phyloP scores from a whole-genome alignment of 1,140 invertebrate genomes.

The Penaeus japonicus region DNA sequence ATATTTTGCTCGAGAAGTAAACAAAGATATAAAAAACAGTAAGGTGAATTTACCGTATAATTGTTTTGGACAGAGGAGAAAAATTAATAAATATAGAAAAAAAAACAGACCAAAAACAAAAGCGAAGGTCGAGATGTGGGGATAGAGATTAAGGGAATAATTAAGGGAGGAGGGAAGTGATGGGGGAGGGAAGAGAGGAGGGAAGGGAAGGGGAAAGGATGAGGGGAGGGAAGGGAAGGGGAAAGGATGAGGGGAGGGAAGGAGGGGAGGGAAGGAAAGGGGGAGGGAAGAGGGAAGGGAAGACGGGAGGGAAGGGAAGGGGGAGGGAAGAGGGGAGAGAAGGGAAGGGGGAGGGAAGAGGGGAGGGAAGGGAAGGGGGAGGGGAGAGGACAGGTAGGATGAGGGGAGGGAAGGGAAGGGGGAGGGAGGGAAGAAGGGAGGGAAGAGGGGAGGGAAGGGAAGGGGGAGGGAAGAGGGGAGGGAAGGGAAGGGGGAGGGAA shows the following conservation, averaged over 20 bases:
- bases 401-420: background rate
- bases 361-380: background rate
- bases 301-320: background rate
- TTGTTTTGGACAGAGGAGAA: too few species aligned
- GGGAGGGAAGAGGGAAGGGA: background rate
- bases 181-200: background rate
- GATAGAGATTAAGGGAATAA: background rate
- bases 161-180: background rate
- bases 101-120: too few species aligned
- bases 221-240: background rate
- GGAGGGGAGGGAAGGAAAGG: background rate
- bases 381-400: background rate
- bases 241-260: background rate
- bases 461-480: background rate
- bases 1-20: too few species aligned
- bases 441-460: background rate
- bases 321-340: background rate
- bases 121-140: too few species aligned
- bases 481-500: background rate
- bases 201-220: background rate
- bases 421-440: background rate
- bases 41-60: too few species aligned
- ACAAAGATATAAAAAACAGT: too few species aligned
- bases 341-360: background rate
- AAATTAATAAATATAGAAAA: too few species aligned